Percentiles rank a stretch among this genome's conserved stretches.
These are phyloP conservation scores for Xiphophorus hellerii DNA, from an alignment of 2,113 vertebrate genomes.

Conservation along the genomic window DNA sequence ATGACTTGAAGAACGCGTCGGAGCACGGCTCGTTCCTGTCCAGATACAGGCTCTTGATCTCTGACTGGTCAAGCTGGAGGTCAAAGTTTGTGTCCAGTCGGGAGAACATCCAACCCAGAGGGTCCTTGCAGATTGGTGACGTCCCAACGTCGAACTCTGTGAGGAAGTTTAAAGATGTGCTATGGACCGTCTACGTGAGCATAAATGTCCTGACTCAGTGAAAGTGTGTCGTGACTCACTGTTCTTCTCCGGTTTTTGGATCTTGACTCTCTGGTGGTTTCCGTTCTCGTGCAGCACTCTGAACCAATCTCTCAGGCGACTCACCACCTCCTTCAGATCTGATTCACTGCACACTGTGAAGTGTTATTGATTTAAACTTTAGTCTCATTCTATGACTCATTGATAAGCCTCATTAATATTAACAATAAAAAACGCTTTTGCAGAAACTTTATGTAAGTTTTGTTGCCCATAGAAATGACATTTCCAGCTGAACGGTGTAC, in stretches of 20 bases:
- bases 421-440: constrained; percentile 6
- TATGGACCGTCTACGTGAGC: not conserved
- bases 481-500: constrained; percentile 73
- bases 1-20: constrained; percentile 91
- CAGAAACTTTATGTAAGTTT: constrained; percentile 10
- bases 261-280: constrained; percentile 87
- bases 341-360: constrained; percentile 87
- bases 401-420: constrained; percentile 7
- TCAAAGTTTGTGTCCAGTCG: constrained; percentile 95
- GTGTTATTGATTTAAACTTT: constrained; percentile 33
- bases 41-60: constrained; percentile 90
- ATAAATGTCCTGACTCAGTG: not conserved
- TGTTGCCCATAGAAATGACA: not conserved
- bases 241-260: constrained; percentile 88
- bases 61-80: constrained; percentile 91
- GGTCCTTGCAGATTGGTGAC: constrained; percentile 92
- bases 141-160: constrained; percentile 90
- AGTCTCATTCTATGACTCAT: constrained; percentile 15
- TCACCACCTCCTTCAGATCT: constrained; percentile 91
- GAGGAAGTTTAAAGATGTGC: not conserved
- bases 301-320: constrained; percentile 93
- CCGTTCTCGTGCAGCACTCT: constrained; percentile 92
- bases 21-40: constrained; percentile 92
- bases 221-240: constrained; percentile 80
- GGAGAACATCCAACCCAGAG: constrained; percentile 98